These are phyloP conservation scores for Geotrypetes seraphini DNA, from an alignment of 2,797 vertebrate genomes.

Conservation along the genomic window DNA sequence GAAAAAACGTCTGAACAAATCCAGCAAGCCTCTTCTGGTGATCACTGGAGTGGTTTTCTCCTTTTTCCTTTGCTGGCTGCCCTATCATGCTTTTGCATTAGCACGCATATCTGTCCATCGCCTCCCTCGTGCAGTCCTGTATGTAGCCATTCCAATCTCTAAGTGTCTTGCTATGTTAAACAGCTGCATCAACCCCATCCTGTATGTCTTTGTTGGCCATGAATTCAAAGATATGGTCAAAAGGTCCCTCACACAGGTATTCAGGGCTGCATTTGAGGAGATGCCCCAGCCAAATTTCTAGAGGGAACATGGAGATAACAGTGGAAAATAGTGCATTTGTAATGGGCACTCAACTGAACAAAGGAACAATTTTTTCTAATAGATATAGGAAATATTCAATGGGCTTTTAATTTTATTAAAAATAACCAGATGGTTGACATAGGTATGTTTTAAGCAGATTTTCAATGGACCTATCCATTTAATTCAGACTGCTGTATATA, in stretches of 20 bases:
- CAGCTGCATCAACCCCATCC: constrained; percentile 66
- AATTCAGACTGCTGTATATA: too few species aligned
- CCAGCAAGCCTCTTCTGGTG: constrained; percentile 19
- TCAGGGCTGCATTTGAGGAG: constrained; percentile 18
- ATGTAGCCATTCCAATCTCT: constrained; percentile 21
- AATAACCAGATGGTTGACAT: too few species aligned
- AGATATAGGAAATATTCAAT: too few species aligned
- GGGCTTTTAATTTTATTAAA: too few species aligned
- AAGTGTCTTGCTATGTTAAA: constrained; percentile 41
- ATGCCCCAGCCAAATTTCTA: too few species aligned
- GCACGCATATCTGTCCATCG: constrained; percentile 9
- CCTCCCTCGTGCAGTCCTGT: constrained; percentile 4
- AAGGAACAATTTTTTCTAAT: too few species aligned
- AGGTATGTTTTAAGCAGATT: too few species aligned
- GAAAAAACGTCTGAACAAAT: constrained; percentile 20
- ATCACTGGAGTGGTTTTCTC: constrained; percentile 21
- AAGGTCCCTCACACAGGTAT: constrained; percentile 60
- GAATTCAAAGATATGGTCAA: constrained; percentile 54
- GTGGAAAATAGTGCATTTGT: too few species aligned
- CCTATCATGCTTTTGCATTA: constrained; percentile 21
- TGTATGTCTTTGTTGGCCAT: constrained; percentile 71
- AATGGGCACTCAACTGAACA: too few species aligned
- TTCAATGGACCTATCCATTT: too few species aligned
- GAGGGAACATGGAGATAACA: too few species aligned
- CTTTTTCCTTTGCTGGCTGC: constrained; percentile 26